Evolutionary conservation across 2,888 invertebrate genomes (phyloP), one percentile per base, ranked within the genome.

Genomic region (Anticlea derivata): DNA sequence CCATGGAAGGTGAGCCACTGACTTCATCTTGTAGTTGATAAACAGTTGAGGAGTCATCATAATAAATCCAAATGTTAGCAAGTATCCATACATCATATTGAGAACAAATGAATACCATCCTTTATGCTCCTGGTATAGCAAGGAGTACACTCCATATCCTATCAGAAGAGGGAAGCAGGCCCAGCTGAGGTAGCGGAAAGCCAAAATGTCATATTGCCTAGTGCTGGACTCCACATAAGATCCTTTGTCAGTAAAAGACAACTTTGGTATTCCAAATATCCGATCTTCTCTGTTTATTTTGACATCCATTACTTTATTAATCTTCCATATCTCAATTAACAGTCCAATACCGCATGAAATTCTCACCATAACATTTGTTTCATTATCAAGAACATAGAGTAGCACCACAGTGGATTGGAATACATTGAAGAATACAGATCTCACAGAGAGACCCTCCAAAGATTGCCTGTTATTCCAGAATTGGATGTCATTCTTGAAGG

Each of bases 31-130:
- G 89, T 99, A 99, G 91, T 99, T 99, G 68, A 99, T 99, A 79
- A 99, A 99, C 56, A 99, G 90, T 85, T 99, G 99, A 4, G 99
- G 99, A n/a, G 99, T 99, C 99, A 99, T 99, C 97, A 99, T 98
- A 50, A 99, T 99, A 81, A 99, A 99, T 55, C 99, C 98, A 82
- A 99, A 99, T 1, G 99, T 99, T 51, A 99, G 92, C 50, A 99
- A 92, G 85, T 98, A 99, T 45, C 99, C 99, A 85, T 99, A 99
- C 55, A 99, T 93, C 96, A 99, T 97, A 76, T 96, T 96, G 22
- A 99, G 93, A 26, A 98, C 93, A 92, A 98, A 99, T 7, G 99
- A 99, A 82, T 99, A 99, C 99, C 99, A 99, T 65, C 99, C 98
- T 80, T 97, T 98, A 85, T 99, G 99, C 80, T 99, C 99, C 63